Conservation (phyloP, 2,888 invertebrate genomes). For the Cybosia mesomella region DNA sequence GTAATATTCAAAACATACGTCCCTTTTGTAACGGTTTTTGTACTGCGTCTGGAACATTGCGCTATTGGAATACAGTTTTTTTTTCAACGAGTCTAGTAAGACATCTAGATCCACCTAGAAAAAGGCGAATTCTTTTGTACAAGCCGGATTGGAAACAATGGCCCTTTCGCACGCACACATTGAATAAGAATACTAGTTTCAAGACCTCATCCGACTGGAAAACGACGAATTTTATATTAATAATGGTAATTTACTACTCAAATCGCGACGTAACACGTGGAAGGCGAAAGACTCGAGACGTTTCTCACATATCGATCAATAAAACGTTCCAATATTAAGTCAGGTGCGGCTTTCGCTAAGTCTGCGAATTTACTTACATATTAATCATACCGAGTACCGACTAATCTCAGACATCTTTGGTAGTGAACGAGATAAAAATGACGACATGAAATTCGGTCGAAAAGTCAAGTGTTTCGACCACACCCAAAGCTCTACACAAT, state of each 20-base stretch:
- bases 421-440: slow-evolving; percentile 18
- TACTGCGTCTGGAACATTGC: slow-evolving; percentile 44
- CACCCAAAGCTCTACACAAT: slow-evolving; percentile 51
- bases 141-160: slow-evolving; percentile 5
- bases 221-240: not conserved
- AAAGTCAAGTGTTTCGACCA: slow-evolving; percentile 49
- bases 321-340: slow-evolving; percentile 21
- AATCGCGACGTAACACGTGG: slow-evolving; percentile 64
- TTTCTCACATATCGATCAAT: slow-evolving; percentile 53
- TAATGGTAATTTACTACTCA: slow-evolving; percentile 35
- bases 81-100: not conserved
- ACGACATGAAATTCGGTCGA: slow-evolving; percentile 21
- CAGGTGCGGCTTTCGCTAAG: slow-evolving; percentile 46
- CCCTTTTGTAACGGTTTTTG: slow-evolving; percentile 68
- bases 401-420: slow-evolving; percentile 15
- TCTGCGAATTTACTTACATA: slow-evolving; percentile 33
- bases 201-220: not conserved
- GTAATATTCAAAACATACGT: slow-evolving; percentile 65
- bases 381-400: slow-evolving; percentile 28
- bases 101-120: not conserved
- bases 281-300: slow-evolving; percentile 33
- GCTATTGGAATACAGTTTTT: not conserved
- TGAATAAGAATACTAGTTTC: not conserved
- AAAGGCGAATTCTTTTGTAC: not conserved
- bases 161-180: not conserved